Base-by-base conservation (phyloP, 2,888 invertebrate genomes). In the Trissolcus brochymenae region DNA sequence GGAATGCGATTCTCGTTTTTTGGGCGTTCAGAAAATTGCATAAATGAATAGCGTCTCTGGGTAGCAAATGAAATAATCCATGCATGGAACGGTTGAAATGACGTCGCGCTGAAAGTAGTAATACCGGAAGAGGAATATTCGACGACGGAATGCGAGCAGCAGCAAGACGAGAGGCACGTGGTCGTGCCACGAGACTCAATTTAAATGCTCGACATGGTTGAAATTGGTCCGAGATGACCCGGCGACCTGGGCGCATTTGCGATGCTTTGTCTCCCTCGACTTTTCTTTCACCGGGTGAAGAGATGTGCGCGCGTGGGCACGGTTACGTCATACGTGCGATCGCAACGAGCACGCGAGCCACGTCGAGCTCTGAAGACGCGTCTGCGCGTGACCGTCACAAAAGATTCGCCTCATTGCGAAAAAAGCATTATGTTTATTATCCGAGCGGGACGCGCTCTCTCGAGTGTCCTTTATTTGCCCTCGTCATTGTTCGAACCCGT, bases 121-220 rank as follows among this genome's bases (percentile, higher is more conserved):
- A 60, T 70, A 65, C 60, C 65, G 76, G 65, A 76, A 76, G 70
- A 65, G 70, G 53, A 35, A 60, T 70, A 60, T 75, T 77, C 54
- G 59, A 19, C 57, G 55, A 9, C 51, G 80, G 82, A 81, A 82
- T 79, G 79, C 76, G 80, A 80, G 57, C 56, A 60, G 25, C 43
- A 62, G 51, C 41, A 54, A 11, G 64, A 7, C 16, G 64, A 21
- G 46, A n/a, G 19, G 35, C 14, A 56, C 62, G 73, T 74, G 79
- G 75, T 81, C 80, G 83, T 83, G 82, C 83, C 83, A 83, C 21
- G 80, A 64, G 81, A 81, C 82, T 84, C 85, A 83, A 84, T 86
- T 87, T 84, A 84, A 86, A 87, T 86, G 84, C 82, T 78, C 81
- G 81, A 81, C 84, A 84, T 86, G 81, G 85, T 79, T 86, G 84